Evolutionary conservation across 2,888 invertebrate species (phyloP).

Genomic region (Dorcus hopei): DNA sequence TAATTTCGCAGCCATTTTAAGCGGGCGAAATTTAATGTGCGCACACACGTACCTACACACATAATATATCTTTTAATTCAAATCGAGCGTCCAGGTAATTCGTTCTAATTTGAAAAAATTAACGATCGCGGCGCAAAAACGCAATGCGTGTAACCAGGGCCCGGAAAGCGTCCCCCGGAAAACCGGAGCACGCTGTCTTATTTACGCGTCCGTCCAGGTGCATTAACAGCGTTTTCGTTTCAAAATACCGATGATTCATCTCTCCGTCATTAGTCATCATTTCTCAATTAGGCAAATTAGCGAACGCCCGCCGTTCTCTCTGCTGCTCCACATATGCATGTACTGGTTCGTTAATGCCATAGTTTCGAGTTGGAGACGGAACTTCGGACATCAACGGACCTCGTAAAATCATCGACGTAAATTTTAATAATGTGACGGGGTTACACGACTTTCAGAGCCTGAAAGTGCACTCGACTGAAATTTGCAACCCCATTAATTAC

Average conservation of each 20-base stretch:
- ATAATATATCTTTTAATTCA: too few species aligned
- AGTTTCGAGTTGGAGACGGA: background rate
- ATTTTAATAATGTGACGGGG: conserved; percentile 8
- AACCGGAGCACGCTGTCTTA: background rate
- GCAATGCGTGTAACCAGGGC: background rate
- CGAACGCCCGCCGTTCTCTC: conserved; percentile 27
- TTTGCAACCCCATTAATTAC: too few species aligned
- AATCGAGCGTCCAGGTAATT: too few species aligned
- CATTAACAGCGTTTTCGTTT: conserved; percentile 45
- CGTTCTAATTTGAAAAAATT: too few species aligned
- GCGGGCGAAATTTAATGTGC: too few species aligned
- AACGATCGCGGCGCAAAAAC: background rate
- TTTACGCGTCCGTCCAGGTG: conserved; percentile 11
- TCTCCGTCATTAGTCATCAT: conserved; percentile 51
- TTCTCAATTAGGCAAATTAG: conserved; percentile 51
- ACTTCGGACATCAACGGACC: conserved; percentile 4
- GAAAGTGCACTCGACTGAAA: too few species aligned
- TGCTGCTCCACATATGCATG: conserved; percentile 24
- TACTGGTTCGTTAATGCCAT: background rate
- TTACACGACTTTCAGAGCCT: background rate
- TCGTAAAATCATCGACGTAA: conserved; percentile 16
- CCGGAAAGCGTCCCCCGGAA: too few species aligned
- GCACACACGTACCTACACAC: too few species aligned
- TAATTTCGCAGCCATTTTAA: too few species aligned
- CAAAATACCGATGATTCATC: conserved; percentile 47